These are phyloP conservation scores for Armadillidium nasatum DNA, from an alignment of 1,140 invertebrate species.

Conservation along the genomic window DNA sequence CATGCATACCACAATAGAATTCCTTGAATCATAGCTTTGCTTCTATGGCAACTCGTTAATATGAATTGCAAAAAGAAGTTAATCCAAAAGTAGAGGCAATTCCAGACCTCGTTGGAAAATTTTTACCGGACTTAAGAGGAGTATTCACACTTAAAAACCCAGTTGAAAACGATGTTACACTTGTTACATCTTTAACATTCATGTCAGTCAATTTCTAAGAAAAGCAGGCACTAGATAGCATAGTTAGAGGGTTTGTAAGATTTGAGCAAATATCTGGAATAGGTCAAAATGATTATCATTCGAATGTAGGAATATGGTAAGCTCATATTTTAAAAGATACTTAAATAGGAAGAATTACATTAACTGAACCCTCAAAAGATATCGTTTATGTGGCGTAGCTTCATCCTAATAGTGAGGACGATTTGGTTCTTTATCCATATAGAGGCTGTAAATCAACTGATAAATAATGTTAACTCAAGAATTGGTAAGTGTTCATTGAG, in stretches of 20 bases:
- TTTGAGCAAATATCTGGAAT: background rate
- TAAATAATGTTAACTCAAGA: background rate
- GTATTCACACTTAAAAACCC: background rate
- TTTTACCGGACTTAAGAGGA: background rate
- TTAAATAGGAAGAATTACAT: background rate
- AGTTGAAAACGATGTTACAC: background rate
- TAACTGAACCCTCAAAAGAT: background rate
- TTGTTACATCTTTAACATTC: background rate
- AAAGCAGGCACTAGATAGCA: background rate
- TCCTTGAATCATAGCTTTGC: background rate
- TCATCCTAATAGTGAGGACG: background rate
- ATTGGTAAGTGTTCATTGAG: background rate
- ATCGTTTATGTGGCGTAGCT: background rate
- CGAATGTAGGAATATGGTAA: background rate
- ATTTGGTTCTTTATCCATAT: background rate
- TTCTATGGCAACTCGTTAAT: background rate
- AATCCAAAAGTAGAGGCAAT: background rate
- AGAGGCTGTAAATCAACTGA: background rate
- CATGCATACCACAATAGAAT: background rate
- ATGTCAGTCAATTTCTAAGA: background rate
- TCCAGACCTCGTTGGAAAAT: background rate
- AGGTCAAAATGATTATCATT: background rate
- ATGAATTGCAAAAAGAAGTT: background rate
- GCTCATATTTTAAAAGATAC: background rate
- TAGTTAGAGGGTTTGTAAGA: background rate